These are phyloP conservation scores for Rhombomys opimus DNA, from an alignment of 2,113 vertebrate species.

Conservation along the genomic window DNA sequence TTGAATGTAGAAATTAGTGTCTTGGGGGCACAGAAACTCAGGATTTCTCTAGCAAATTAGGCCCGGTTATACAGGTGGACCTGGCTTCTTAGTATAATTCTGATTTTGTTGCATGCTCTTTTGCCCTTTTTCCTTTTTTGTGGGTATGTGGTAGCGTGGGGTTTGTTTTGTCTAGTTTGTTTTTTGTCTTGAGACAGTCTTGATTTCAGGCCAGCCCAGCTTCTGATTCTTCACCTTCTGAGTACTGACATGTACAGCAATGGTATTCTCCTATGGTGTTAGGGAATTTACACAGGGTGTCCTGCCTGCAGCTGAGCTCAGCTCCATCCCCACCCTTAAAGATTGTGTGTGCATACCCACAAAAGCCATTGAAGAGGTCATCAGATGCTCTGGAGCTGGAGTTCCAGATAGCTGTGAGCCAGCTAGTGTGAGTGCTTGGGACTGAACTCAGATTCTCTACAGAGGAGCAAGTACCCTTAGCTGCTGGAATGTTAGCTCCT, in stretches of 20 bases:
- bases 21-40: background rate
- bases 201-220: background rate
- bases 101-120: background rate
- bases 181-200: background rate
- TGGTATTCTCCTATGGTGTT: background rate
- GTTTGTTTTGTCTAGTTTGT: background rate
- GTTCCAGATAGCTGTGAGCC: background rate
- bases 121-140: background rate
- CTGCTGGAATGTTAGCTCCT: background rate
- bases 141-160: background rate
- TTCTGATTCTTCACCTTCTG: background rate
- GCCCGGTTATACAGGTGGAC: background rate
- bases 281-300: background rate
- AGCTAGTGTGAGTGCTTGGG: background rate
- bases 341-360: background rate
- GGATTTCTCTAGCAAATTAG: background rate
- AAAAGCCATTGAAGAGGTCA: background rate
- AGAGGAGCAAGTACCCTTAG: background rate
- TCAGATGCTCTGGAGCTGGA: background rate
- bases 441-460: background rate
- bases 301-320: background rate
- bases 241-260: background rate
- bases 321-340: background rate
- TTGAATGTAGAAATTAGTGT: slow-evolving; percentile 38
- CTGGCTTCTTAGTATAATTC: background rate